A percentile compares a stretch with the other conserved stretches of the same genome.
Evolutionary conservation across 2,888 invertebrate genomes (phyloP).

Genomic region (Leucoma salicis): DNA sequence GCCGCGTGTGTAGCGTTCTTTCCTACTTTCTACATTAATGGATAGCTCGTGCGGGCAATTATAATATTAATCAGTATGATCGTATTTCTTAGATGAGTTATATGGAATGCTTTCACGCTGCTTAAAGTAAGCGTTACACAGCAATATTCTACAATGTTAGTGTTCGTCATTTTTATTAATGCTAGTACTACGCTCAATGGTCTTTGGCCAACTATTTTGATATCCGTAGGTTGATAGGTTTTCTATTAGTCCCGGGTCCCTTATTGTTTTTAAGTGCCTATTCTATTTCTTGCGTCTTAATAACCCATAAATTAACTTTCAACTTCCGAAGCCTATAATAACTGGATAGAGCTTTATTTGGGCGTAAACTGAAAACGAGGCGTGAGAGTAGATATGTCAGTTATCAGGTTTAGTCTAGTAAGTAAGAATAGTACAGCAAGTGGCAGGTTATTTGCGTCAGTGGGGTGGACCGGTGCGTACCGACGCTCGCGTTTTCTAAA

Average conservation of each 20-base stretch:
- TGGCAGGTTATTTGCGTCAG: slow-evolving; percentile 30
- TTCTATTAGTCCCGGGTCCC: no score
- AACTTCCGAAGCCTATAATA: no score
- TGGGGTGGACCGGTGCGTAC: slow-evolving; percentile 33
- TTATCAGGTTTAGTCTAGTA: slow-evolving; percentile 33
- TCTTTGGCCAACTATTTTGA: no score
- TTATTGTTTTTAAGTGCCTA: no score
- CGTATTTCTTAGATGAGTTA: slow-evolving; percentile 68
- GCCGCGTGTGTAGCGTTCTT: slow-evolving; percentile 56
- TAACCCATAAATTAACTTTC: no score
- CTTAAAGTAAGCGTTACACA: not conserved
- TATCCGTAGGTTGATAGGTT: no score
- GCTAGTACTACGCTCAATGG: not conserved
- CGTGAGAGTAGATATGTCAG: slow-evolving; percentile 56
- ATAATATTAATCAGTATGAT: slow-evolving; percentile 80
- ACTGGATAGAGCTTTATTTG: slow-evolving; percentile 40
- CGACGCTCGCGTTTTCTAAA: slow-evolving; percentile 75
- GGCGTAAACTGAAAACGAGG: slow-evolving; percentile 49
- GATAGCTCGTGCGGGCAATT: slow-evolving; percentile 76
- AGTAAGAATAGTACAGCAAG: slow-evolving; percentile 50
- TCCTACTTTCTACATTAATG: slow-evolving; percentile 79
- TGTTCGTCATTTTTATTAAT: not conserved
- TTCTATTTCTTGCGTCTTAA: no score
- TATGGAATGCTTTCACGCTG: slow-evolving; percentile 63
- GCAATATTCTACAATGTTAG: not conserved